Evolutionary conservation across 2,797 vertebrate genomes (phyloP).

Genomic region (Acridotheres tristis): DNA sequence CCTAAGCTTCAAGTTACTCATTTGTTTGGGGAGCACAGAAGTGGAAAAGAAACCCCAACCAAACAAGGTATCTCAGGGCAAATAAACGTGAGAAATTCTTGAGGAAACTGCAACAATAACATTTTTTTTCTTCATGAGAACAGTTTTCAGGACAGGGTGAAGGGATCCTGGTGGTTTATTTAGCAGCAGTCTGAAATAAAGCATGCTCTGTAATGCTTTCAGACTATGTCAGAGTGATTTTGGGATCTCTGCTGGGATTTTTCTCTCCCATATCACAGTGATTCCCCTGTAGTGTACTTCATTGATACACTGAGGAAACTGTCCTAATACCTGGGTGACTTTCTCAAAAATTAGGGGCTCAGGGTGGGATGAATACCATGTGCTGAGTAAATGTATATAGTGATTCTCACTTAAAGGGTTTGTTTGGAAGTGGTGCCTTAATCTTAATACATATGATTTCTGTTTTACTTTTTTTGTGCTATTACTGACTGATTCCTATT

Average conservation of each 20-base stretch:
- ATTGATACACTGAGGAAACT: background rate
- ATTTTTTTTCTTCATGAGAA: background rate
- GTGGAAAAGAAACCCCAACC: background rate
- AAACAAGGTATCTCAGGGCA: background rate
- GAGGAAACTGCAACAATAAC: background rate
- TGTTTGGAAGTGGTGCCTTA: background rate
- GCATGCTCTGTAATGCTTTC: background rate
- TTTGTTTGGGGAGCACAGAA: background rate
- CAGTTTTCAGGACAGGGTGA: background rate
- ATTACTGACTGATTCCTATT: background rate
- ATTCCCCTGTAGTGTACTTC: background rate
- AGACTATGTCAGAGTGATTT: background rate
- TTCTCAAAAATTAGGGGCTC: background rate
- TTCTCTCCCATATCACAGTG: rapidly evolving
- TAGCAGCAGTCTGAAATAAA: background rate
- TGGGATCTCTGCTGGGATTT: background rate
- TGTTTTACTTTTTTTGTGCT: background rate
- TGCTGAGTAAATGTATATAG: background rate
- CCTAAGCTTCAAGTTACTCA: background rate
- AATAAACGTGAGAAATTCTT: background rate
- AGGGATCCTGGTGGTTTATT: background rate
- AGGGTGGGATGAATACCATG: background rate
- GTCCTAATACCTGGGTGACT: background rate
- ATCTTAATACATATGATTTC: background rate
- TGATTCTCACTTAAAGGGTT: background rate